A percentile compares a stretch with the other conserved stretches of the same genome.
Evolutionary conservation across 2,888 invertebrate genomes (phyloP).

Genomic region (Spisula subtruncata): DNA sequence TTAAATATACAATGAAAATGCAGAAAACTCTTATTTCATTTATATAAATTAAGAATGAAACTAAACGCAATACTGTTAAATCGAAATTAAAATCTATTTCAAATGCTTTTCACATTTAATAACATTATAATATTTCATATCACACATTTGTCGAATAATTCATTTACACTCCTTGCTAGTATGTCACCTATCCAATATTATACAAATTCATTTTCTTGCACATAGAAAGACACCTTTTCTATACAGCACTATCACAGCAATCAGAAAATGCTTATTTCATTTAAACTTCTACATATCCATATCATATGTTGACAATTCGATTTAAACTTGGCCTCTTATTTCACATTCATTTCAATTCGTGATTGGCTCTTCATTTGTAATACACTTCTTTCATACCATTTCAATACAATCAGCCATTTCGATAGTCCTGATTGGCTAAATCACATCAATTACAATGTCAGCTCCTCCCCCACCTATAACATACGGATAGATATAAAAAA

Average conservation of each 20-base stretch:
- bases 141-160: constrained; percentile 19
- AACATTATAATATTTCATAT: constrained; percentile 1
- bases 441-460: constrained; percentile 50
- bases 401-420: constrained; percentile 47
- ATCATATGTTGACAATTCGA: constrained; percentile 49
- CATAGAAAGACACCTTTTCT: constrained; percentile 36
- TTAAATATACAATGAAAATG: neutral
- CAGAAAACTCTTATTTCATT: constrained; percentile 12
- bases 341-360: constrained; percentile 52
- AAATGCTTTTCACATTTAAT: constrained; percentile 34
- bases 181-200: constrained; percentile 19
- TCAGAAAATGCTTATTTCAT: constrained; percentile 36
- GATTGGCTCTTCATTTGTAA: constrained; percentile 49
- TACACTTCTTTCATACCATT: constrained; percentile 35
- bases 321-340: constrained; percentile 54
- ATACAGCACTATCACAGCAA: constrained; percentile 18
- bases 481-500: constrained; percentile 41
- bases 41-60: constrained; percentile 9
- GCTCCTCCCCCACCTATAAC: constrained; percentile 45
- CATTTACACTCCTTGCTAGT: neutral
- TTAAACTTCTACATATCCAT: constrained; percentile 44
- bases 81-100: constrained; percentile 33
- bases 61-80: constrained; percentile 24
- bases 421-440: constrained; percentile 44
- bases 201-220: constrained; percentile 35